Percentiles rank a stretch among this genome's conserved stretches.
phyloP scores from a whole-genome alignment of 2,113 vertebrate genomes.

The Potamarius usumacintae region DNA sequence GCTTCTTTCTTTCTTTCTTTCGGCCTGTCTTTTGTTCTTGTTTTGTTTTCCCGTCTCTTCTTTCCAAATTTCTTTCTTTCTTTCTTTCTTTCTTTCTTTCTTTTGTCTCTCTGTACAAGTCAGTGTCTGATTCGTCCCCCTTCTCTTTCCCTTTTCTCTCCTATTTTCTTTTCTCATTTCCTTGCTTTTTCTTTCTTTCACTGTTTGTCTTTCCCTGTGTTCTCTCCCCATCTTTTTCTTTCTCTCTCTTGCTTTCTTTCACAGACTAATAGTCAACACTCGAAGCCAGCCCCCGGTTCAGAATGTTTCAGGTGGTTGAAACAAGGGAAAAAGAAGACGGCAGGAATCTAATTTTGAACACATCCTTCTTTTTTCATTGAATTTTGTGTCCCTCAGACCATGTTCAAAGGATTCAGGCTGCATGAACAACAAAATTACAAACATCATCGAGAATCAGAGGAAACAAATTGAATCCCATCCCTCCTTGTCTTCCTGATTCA shows the following conservation, averaged over 20 bases:
- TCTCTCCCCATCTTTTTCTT: background rate
- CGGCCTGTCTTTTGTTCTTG: background rate
- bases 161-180: background rate
- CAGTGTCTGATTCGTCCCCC: background rate
- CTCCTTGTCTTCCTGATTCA: background rate
- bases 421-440: background rate
- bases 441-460: background rate
- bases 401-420: background rate
- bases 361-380: background rate
- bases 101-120: background rate
- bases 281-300: background rate
- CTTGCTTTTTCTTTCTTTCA: background rate
- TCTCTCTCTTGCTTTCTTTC: background rate
- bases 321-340: rapidly evolving
- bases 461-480: background rate
- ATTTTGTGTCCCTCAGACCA: background rate
- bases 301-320: background rate
- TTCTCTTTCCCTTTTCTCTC: background rate
- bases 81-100: background rate
- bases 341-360: background rate
- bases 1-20: background rate
- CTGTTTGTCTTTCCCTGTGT: background rate
- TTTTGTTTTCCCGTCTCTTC: background rate
- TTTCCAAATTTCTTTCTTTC: background rate
- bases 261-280: background rate